Evolutionary conservation across 2,113 vertebrate genomes (phyloP).

Genomic region (Nothoprocta perdicaria): DNA sequence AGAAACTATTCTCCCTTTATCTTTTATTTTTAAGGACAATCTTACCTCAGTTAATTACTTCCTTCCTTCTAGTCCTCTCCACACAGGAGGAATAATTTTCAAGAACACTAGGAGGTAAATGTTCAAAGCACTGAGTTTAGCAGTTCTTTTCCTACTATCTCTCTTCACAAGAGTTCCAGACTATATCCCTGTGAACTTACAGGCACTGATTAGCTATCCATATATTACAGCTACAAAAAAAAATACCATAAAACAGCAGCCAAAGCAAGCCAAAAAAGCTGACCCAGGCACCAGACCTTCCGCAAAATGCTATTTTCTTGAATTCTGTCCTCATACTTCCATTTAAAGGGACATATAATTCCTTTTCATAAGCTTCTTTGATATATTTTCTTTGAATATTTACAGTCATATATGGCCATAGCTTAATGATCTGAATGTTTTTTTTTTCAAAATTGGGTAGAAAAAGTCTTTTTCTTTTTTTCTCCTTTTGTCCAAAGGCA

Average conservation of each 20-base stretch:
- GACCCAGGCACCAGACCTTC: not conserved
- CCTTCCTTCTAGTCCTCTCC: not conserved
- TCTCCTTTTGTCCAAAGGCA: not conserved
- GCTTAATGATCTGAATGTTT: not conserved
- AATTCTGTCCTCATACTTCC: not conserved
- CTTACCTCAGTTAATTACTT: not conserved
- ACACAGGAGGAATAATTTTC: conserved; percentile 12
- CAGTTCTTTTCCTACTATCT: not conserved
- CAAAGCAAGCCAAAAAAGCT: not conserved
- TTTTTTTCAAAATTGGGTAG: not conserved
- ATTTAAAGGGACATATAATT: not conserved
- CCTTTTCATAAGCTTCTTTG: not conserved
- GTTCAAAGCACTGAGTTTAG: not conserved
- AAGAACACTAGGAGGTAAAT: conserved; percentile 15
- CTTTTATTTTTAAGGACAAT: not conserved
- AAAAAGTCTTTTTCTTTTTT: not conserved
- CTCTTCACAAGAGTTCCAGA: not conserved
- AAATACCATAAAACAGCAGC: not conserved
- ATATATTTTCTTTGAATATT: not conserved
- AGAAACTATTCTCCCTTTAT: not conserved
- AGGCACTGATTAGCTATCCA: not conserved
- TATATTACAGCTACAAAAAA: not conserved
- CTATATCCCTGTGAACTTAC: not conserved
- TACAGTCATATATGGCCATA: not conserved
- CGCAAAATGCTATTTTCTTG: not conserved